Evolutionary conservation across 1,140 invertebrate species (phyloP), one percentile per base, ranked within the genome.

Genomic region (Tetramorium alpestre): DNA sequence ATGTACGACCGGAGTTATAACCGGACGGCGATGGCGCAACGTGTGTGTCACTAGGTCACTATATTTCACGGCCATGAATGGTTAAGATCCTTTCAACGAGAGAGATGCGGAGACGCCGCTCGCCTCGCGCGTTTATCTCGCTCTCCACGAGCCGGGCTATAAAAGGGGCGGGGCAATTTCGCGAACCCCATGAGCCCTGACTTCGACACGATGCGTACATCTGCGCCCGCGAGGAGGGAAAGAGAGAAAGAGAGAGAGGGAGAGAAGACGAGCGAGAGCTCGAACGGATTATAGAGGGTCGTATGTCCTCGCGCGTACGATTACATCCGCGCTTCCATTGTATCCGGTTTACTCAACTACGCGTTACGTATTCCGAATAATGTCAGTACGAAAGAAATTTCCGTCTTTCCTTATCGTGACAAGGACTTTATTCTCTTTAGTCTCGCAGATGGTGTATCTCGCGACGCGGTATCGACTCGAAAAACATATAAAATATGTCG

Each of bases 51-150:
- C 76, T 58, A 16, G 65, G 69, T 82, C 72, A 84, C 88, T 90
- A 78, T 89, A 90, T 90, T 90, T 90, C 85, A 86, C 60, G 54
- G 88, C 80, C 76, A 89, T 90, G 89, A 86, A 90, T 85, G 86
- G 89, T 82, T 82, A 90, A 90, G 89, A 78, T 88, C 60, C 76
- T 88, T 82, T 82, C 75, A 73, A 10, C 58, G 44, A 38, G 78
- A 38, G 78, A 67, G 41, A 54, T 49, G n/a, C 33, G n/a, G 33
- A 18, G 70, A 87, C 58, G 88, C 33, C 16, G 64, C 38, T 44
- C 85, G 65, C 25, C 51, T 28, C 65, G 54, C 73, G 47, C 75
- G 85, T 70, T 64, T 58, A 69, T 85, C 75, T 73, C 75, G 58
- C 58, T 73, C 51, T 18, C 41, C 58, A 54, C 10, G 64, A 38